Evolutionary conservation across 2,113 vertebrate genomes (phyloP), one percentile per base, ranked within the genome.

Genomic region (Xenotilapia longispinis): DNA sequence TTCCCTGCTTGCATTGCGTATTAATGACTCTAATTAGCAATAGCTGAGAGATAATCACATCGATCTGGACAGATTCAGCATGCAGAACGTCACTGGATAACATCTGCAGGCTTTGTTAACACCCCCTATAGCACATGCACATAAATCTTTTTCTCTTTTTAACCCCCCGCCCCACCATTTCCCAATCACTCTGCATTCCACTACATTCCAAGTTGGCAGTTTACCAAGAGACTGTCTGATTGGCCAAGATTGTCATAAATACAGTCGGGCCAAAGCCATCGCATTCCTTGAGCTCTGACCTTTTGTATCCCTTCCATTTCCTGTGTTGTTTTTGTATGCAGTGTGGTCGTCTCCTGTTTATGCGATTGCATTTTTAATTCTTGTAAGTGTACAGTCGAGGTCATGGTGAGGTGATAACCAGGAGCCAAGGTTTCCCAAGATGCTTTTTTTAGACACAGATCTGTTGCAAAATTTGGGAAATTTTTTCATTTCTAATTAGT

Each of bases 211-310:
- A 51, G 90, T 90, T 97, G 96, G 95, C 96, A 88, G 5, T 87
- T 87, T 83, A 92, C 90, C 92, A 94, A 94, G 90, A 21, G 33
- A 75, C 87, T 91, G 87, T 95, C 95, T 96, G 95, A 96, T 89
- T 95, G 92, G 95, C 93, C 92, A 89, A 93, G 92, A 82, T 83
- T 91, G 95, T 96, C 85, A 47, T 96, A 93, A 97, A 96, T 94
- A 94, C 96, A 95, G 91, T 86, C 93, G 33, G 94, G 94, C 83
- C 82, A 88, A 70, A 57, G 87, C 80, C 88, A 60, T 87, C 13
- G 88, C 93, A 95, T 97, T 98, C 96, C 95, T 96, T 79, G 91
- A 96, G 95, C 96, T 96, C 93, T 95, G 97, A 97, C 97, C 96
- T 97, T 97, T 97, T 97, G 97, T 97, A 81, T 95, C 95, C 84